Evolutionary conservation across 2,888 invertebrate genomes (phyloP).

Genomic region (Girardia tigrina): DNA sequence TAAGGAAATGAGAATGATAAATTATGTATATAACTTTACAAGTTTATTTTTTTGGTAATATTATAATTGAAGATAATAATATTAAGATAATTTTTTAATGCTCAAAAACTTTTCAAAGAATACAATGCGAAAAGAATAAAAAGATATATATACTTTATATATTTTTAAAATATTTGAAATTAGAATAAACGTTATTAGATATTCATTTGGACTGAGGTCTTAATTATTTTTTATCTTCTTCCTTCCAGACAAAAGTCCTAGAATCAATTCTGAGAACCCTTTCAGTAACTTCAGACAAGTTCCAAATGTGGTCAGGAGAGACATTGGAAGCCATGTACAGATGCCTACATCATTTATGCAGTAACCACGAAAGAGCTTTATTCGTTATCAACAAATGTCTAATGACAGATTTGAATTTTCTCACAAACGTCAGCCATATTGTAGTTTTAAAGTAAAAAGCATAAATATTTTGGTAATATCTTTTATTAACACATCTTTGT

Average conservation of each 20-base stretch:
- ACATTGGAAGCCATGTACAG: constrained; percentile 23
- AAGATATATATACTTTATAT: too few species aligned
- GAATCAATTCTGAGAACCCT: neutral
- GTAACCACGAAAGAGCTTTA: constrained; percentile 13
- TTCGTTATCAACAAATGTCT: constrained; percentile 1
- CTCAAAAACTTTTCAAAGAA: too few species aligned
- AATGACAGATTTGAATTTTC: neutral
- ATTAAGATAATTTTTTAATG: too few species aligned
- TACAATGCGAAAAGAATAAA: too few species aligned
- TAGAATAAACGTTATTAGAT: too few species aligned
- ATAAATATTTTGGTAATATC: neutral
- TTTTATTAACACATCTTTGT: neutral
- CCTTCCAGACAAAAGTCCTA: neutral
- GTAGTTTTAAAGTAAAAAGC: neutral
- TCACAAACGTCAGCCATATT: neutral
- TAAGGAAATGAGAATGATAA: too few species aligned
- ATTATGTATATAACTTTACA: too few species aligned
- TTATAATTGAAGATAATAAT: too few species aligned
- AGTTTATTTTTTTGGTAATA: too few species aligned
- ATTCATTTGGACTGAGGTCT: too few species aligned
- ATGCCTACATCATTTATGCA: constrained; percentile 10
- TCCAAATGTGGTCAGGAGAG: constrained; percentile 8
- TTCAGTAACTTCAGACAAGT: neutral
- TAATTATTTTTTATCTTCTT: too few species aligned
- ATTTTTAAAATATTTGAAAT: too few species aligned